Evolutionary conservation across 2,888 invertebrate species (phyloP).

Genomic region (Apamea sordens): DNA sequence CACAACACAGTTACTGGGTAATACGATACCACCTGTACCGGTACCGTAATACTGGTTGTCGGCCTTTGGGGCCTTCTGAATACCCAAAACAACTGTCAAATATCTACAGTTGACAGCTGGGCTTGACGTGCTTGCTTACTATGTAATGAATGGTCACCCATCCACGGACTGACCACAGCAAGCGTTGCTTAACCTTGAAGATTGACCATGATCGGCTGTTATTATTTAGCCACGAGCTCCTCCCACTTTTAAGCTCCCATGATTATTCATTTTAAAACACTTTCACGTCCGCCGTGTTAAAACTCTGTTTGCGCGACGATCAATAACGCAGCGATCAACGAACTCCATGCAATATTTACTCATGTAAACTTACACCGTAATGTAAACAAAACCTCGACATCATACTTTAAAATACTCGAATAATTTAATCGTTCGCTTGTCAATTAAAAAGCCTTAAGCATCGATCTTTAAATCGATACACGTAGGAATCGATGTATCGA

Average conservation of each 20-base stretch:
- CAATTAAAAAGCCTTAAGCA: slow-evolving; percentile 80
- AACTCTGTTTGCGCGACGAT: slow-evolving; percentile 28
- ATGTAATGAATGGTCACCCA: no score
- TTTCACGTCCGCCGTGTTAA: slow-evolving; percentile 27
- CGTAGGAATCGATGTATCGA: slow-evolving; percentile 78
- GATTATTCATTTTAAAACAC: slow-evolving; percentile 10
- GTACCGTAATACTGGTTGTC: not conserved
- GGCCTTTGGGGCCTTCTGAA: not conserved
- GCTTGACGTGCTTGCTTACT: not conserved
- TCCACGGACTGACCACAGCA: no score
- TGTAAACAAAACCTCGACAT: slow-evolving; percentile 58
- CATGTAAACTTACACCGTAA: slow-evolving; percentile 55
- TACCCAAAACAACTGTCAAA: not conserved
- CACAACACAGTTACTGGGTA: no score
- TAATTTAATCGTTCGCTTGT: slow-evolving; percentile 74
- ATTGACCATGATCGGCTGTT: not conserved
- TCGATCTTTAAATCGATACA: slow-evolving; percentile 80
- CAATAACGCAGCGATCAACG: slow-evolving; percentile 25
- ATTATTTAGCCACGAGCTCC: not conserved
- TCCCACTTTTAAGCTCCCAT: not conserved
- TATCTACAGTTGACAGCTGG: not conserved
- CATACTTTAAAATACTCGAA: slow-evolving; percentile 61
- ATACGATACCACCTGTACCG: not conserved
- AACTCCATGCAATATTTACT: slow-evolving; percentile 41
- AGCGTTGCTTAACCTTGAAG: not conserved